Conservation (phyloP, 2,797 vertebrate species). For the Passerculus sandwichensis region DNA sequence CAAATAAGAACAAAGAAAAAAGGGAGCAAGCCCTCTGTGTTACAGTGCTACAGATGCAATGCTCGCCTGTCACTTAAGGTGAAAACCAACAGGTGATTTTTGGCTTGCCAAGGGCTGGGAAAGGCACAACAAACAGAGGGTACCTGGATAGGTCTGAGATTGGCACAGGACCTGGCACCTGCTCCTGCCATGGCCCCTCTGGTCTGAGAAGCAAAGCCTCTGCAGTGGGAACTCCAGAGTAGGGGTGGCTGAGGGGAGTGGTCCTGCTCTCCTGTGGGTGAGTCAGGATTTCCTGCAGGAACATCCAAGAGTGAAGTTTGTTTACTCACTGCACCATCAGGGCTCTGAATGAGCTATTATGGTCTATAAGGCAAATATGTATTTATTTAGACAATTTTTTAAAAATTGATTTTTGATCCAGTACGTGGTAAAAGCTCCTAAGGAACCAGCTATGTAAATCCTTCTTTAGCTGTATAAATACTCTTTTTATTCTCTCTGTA, state of each 20-base stretch:
- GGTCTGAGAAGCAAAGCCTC: background rate
- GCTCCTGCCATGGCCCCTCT: background rate
- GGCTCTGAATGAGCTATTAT: background rate
- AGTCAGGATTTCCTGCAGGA: background rate
- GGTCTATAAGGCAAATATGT: slow-evolving; percentile 4
- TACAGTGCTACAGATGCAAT: background rate
- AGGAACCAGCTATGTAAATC: slow-evolving; percentile 37
- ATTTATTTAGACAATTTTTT: slow-evolving; percentile 34
- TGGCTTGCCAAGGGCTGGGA: background rate
- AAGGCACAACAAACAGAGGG: background rate
- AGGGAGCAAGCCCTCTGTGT: background rate
- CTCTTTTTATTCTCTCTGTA: slow-evolving; percentile 12
- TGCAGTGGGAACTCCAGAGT: background rate
- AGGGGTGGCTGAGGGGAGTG: background rate
- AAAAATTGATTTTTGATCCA: slow-evolving; percentile 52
- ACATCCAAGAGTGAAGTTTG: background rate
- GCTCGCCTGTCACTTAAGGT: background rate
- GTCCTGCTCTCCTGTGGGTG: background rate
- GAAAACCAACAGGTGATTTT: fast-evolving
- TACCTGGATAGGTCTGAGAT: background rate
- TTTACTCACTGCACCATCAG: background rate
- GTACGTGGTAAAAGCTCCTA: background rate
- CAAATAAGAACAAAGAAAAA: background rate
- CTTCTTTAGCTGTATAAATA: slow-evolving; percentile 54
- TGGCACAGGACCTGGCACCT: fast-evolving